Base-by-base conservation (phyloP, 1,140 invertebrate species). In the Psilanteris sp. region DNA sequence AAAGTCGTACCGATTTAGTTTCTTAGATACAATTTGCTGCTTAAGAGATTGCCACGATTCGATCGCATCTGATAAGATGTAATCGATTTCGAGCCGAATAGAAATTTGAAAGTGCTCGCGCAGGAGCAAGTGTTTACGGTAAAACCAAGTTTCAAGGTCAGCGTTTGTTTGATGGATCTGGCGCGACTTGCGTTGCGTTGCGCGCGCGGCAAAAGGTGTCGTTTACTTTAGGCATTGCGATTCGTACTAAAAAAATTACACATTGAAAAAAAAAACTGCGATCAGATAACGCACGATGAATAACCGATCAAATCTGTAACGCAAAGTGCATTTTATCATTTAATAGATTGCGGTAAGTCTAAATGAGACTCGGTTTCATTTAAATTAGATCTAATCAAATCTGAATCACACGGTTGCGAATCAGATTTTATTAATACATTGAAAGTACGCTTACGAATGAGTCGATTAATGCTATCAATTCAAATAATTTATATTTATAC, bases 341-440 rank as follows among this genome's bases (percentile, higher is more conserved):
- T 20, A 24, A 14, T 24, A 27, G 8, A 50, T 41, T 67, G 48
- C 50, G 22, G 31, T 26, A 2, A 37, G 9, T 31, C 18, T 57
- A 41, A 57, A 57, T 57, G 64, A 57, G 43, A 68, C 27, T 50
- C 43, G 64, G 50, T 68, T 57, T 50, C 34, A 57, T 68, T 68
- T 68, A 43, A 68, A 57, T 50, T 9, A 41, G 64, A 68, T 68
- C 43, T 68, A 68, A 68, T 68, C 64, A 22, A 57, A 37, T 37
- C n/a, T 18, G 10, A 48, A 67, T 67, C 50, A 22, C 31, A 9
- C 11, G 15, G 43, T 9, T 11, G 26, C 16, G 31, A 48, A 57
- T 68, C 52, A 41, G 50, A 57, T 68, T 57, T 57, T 41, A 57
- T 41, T 57, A 7, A 57, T 48, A 50, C 29, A 43, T 41, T 50